Evolutionary conservation across 1,140 invertebrate genomes (phyloP).

Genomic region (Drosophila yakuba): DNA sequence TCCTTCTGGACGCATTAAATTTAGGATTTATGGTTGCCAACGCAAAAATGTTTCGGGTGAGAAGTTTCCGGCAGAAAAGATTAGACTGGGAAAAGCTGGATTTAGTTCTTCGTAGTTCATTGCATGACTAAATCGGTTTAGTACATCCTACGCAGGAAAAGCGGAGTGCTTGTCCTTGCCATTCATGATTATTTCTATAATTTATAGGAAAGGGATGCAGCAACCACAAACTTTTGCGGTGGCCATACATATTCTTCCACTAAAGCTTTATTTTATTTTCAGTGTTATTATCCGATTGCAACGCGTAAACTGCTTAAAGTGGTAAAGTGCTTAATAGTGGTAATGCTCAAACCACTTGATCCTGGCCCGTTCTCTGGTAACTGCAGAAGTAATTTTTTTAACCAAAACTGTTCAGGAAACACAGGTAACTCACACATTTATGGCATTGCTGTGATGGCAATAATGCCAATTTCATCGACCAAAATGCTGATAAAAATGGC

Average conservation of each 20-base stretch:
- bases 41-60: constrained; percentile 35
- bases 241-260: constrained; percentile 7
- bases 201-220: constrained; percentile 4
- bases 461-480: constrained; percentile 24
- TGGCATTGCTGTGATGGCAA: constrained; percentile 27
- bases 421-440: constrained; percentile 27
- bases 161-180: background rate
- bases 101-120: background rate
- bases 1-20: constrained; percentile 58
- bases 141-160: constrained; percentile 9
- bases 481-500: constrained; percentile 63
- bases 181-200: constrained; percentile 13
- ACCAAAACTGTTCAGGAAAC: background rate
- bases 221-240: constrained; percentile 10
- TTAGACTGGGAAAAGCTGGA: background rate
- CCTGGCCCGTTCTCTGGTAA: background rate
- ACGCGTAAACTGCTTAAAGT: constrained; percentile 24
- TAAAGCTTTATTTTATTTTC: constrained; percentile 1
- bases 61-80: background rate
- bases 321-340: constrained; percentile 1
- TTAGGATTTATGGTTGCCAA: constrained; percentile 66
- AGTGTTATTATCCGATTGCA: constrained; percentile 17
- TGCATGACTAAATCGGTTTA: background rate
- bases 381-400: constrained; percentile 29
- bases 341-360: constrained; percentile 21